phyloP scores from a whole-genome alignment of 2,888 invertebrate species.

The Panzeria rudis region DNA sequence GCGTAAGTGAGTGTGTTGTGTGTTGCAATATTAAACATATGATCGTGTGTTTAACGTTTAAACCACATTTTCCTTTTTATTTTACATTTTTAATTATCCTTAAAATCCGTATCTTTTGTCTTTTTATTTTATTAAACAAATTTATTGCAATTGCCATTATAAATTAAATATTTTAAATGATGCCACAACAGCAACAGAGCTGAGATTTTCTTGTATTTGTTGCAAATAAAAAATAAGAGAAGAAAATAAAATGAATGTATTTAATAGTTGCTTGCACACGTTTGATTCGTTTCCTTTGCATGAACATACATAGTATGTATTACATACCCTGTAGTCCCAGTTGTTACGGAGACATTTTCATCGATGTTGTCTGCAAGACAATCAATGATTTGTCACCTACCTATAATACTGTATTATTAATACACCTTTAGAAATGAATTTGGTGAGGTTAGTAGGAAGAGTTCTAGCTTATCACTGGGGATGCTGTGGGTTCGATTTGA shows the following conservation, averaged over 20 bases:
- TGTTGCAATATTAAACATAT: conserved; percentile 27
- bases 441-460: too few species aligned
- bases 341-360: too few species aligned
- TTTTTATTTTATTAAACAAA: conserved; percentile 70
- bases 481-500: too few species aligned
- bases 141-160: conserved; percentile 70
- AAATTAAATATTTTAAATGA: conserved; percentile 68
- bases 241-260: conserved; percentile 39
- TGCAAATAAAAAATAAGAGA: conserved; percentile 16
- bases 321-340: too few species aligned
- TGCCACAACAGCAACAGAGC: conserved; percentile 44
- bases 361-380: too few species aligned
- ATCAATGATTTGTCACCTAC: too few species aligned
- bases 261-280: conserved; percentile 53
- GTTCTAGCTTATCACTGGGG: too few species aligned
- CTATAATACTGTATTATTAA: too few species aligned
- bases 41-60: conserved; percentile 48
- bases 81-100: conserved; percentile 70
- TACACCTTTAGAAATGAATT: too few species aligned
- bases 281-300: conserved; percentile 20
- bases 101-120: conserved; percentile 65
- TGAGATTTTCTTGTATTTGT: neutral
- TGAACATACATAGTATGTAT: neutral
- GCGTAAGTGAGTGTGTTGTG: neutral
- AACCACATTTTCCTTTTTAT: conserved; percentile 67